A percentile compares a stretch with the other conserved stretches of the same genome.
These are phyloP conservation scores for Agrilus planipennis DNA, from an alignment of 1,140 invertebrate genomes.

Conservation along the genomic window DNA sequence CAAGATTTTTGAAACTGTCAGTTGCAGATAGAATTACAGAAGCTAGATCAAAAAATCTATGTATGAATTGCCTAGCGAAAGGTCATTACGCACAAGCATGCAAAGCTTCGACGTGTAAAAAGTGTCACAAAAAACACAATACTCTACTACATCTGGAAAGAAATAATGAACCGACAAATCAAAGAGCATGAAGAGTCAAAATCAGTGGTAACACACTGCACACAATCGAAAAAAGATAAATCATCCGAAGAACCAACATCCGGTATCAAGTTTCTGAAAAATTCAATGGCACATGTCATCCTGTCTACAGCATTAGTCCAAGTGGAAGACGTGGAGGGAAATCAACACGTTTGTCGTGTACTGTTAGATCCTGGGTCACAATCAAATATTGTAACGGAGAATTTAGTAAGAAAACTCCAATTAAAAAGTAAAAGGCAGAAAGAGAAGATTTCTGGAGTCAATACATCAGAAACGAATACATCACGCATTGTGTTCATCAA, in stretches of 20 bases:
- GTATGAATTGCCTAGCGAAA: background rate
- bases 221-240: background rate
- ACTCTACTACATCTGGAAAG: background rate
- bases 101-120: background rate
- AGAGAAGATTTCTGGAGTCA: constrained; percentile 1
- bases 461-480: background rate
- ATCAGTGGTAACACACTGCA: too few relatives aligned
- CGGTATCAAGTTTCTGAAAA: background rate
- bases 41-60: background rate
- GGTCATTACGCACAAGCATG: background rate
- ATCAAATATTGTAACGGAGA: constrained; percentile 10
- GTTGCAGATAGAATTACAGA: background rate
- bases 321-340: constrained; percentile 3
- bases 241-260: background rate
- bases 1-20: background rate
- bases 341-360: constrained; percentile 3
- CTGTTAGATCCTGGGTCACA: constrained; percentile 9
- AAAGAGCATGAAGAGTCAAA: too few relatives aligned
- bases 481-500: background rate
- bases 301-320: constrained; percentile 7
- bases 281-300: background rate
- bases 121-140: constrained; percentile 4
- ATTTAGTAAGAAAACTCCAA: constrained; percentile 7
- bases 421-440: background rate
- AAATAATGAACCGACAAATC: background rate